Evolutionary conservation across 1,140 invertebrate species (phyloP).

Genomic region (Scylla paramamosain): DNA sequence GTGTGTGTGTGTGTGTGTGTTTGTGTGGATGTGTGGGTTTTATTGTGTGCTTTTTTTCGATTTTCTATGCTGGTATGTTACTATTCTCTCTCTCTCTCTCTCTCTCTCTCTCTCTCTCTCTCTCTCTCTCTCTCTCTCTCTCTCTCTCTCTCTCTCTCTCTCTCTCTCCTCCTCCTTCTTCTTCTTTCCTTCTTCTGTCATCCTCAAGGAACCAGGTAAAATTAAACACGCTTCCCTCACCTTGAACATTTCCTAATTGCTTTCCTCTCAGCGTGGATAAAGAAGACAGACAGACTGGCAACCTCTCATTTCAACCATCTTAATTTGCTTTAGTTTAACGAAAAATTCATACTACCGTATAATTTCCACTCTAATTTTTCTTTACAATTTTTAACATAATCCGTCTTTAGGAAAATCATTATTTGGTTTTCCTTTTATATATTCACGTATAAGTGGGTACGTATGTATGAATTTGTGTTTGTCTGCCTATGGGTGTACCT

Average conservation of each 20-base stretch:
- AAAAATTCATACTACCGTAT: no score
- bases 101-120: conserved; percentile 5
- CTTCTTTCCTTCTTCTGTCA: not conserved
- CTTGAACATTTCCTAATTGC: no score
- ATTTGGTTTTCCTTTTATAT: no score
- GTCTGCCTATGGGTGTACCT: conserved; percentile 3
- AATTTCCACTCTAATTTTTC: no score
- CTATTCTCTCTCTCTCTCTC: no score
- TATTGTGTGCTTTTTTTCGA: not conserved
- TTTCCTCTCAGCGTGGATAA: no score
- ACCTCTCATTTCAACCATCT: no score
- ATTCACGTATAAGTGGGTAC: not conserved
- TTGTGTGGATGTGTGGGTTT: not conserved
- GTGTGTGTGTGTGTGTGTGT: no score
- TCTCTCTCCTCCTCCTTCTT: not conserved
- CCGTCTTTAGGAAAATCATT: not conserved
- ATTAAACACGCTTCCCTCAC: no score
- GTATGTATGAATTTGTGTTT: conserved; percentile 42
- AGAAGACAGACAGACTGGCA: no score
- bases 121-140: conserved; percentile 49
- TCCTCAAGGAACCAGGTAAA: no score
- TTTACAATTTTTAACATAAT: not conserved
- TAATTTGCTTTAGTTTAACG: no score
- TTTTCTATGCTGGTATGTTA: not conserved
- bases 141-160: conserved; percentile 27